Evolutionary conservation across 2,113 vertebrate genomes (phyloP).

Genomic region (Microtus montanus): DNA sequence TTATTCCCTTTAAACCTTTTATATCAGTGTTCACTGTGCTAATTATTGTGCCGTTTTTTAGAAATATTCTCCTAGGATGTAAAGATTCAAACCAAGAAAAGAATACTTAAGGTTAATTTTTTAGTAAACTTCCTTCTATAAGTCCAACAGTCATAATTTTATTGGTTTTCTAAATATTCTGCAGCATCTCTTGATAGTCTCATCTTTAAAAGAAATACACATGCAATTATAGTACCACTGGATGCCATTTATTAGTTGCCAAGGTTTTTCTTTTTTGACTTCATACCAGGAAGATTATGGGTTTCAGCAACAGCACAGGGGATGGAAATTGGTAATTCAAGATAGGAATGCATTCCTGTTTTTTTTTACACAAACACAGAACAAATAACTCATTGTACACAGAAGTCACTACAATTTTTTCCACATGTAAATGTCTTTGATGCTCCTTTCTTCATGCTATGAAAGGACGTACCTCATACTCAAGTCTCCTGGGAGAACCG

Average conservation of each 20-base stretch:
- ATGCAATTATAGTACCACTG: neutral
- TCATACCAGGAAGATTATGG: neutral
- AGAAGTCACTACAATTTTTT: neutral
- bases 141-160: neutral
- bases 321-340: neutral
- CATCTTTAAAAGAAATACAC: neutral
- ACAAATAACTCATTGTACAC: neutral
- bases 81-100: neutral
- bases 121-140: neutral
- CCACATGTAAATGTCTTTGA: neutral
- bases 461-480: neutral
- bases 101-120: neutral
- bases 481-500: neutral
- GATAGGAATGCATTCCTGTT: neutral
- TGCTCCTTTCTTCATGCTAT: neutral
- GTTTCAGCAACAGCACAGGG: neutral
- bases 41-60: neutral
- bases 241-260: neutral
- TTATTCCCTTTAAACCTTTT: neutral
- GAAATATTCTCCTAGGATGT: neutral
- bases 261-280: neutral
- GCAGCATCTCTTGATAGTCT: neutral
- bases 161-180: neutral
- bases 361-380: conserved; percentile 2
- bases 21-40: neutral